Base-by-base conservation (phyloP, 1,140 invertebrate genomes). In the Drosophila lacteicornis region DNA sequence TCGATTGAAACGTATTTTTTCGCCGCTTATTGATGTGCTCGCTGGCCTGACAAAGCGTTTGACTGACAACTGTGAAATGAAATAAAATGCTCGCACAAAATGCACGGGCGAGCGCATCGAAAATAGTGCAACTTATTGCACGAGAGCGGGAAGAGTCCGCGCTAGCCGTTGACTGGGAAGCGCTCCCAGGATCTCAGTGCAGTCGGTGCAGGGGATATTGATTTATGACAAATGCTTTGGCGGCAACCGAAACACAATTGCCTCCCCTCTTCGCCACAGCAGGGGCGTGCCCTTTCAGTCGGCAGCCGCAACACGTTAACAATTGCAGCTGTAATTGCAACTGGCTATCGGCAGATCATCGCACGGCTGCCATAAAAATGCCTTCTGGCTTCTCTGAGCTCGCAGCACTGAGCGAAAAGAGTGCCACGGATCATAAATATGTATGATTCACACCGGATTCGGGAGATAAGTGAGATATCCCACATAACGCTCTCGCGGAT, bases 41-140 rank as follows among this genome's bases (percentile, higher is more conserved):
- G 68, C 53, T 43, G 67, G 38, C 43, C 76, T 83, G 84, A 88
- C 83, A 88, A 87, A 88, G 76, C 80, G 77, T 79, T 70, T 80
- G 80, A 88, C 84, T 69, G 80, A 88, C 67, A 84, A 62, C 84
- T 79, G 73, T 61, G 68, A 82, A 83, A 80, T 63, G 50, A 67
- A 80, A 75, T 75, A 66, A 70, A 74, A 80, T 58, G 57, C 65
- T 53, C 25, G 40, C 62, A 49, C 50, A 61, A 53, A 87, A 69
- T 63, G 50, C 57, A 55, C 53, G 57, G 62, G 53, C 73, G 75
- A 78, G 57, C 56, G 78, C 79, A 80, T 88, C 75, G 68, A 76
- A 87, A 82, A 82, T 75, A 63, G 58, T 70, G 69, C 80, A 83
- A 79, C 75, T 71, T 75, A 66, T 55, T 63, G 40, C 49, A 57